Percentiles rank a stretch among this genome's conserved stretches.
These are phyloP conservation scores for Stenopsyche tienmushanensis DNA, from an alignment of 1,140 invertebrate species.

Conservation along the genomic window DNA sequence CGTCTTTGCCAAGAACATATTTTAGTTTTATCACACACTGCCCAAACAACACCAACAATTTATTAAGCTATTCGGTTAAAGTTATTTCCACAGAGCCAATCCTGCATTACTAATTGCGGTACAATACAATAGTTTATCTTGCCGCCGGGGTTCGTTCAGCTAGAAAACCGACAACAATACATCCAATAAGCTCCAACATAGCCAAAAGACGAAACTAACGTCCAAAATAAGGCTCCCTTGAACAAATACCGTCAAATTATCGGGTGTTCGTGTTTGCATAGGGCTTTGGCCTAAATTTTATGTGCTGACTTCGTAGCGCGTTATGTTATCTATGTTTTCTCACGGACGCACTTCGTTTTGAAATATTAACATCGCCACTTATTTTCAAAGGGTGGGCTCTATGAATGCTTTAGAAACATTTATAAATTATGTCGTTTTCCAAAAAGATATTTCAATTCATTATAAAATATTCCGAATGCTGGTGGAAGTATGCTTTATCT, in stretches of 20 bases:
- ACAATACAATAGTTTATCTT: not conserved
- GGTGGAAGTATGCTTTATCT: too few relatives aligned
- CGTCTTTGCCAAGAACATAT: too few relatives aligned
- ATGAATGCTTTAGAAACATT: too few relatives aligned
- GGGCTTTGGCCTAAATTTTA: not conserved
- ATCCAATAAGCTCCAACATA: not conserved
- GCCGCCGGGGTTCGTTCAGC: not conserved
- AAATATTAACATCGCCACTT: not conserved
- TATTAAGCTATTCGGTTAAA: not conserved
- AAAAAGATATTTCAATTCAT: too few relatives aligned
- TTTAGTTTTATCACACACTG: too few relatives aligned
- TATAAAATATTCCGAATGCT: too few relatives aligned
- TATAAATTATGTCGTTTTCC: too few relatives aligned
- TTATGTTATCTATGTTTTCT: not conserved
- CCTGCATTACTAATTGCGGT: not conserved
- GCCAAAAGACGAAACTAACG: not conserved
- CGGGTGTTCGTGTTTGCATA: not conserved
- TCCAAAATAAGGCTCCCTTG: not conserved
- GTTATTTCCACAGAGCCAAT: not conserved
- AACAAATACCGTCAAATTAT: not conserved
- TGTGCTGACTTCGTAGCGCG: not conserved
- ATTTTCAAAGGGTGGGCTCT: too few relatives aligned
- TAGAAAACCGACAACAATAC: not conserved
- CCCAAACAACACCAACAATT: too few relatives aligned
- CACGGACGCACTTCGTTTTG: not conserved